phyloP scores from a whole-genome alignment of 2,888 invertebrate species.

The Drosophila setosimentum region DNA sequence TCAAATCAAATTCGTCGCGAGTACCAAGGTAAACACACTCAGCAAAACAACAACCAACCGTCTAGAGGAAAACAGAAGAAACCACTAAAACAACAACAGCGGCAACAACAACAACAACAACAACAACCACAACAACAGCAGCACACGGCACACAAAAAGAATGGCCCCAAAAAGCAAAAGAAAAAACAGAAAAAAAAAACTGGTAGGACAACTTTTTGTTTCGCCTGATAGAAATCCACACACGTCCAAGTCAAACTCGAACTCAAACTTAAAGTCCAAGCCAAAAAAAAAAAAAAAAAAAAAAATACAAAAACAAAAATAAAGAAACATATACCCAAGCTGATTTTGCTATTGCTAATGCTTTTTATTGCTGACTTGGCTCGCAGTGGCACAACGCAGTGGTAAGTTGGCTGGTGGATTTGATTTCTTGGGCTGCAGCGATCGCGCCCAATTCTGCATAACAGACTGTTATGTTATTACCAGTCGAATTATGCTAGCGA shows the following conservation, averaged over 20 bases:
- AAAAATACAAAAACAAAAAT: constrained; percentile 14
- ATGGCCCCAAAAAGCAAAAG: constrained; percentile 66
- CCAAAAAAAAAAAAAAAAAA: constrained; percentile 25
- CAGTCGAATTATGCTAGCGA: constrained; percentile 39
- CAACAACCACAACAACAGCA: constrained; percentile 26
- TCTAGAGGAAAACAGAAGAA: constrained; percentile 35
- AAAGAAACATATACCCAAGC: constrained; percentile 31
- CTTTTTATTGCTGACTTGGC: constrained; percentile 45
- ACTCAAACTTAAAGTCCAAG: constrained; percentile 41
- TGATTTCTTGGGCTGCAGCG: constrained; percentile 17
- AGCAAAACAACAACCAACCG: constrained; percentile 15
- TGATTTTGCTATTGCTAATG: constrained; percentile 56
- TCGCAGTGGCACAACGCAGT: constrained; percentile 3
- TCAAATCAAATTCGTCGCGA: constrained; percentile 61
- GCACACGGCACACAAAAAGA: constrained; percentile 52
- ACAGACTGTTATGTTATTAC: constrained; percentile 58
- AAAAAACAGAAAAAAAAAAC: constrained; percentile 63
- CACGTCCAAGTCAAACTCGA: constrained; percentile 56
- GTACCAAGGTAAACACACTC: constrained; percentile 53
- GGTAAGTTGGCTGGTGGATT: constrained; percentile 1
- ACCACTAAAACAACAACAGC: constrained; percentile 26
- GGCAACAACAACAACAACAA: constrained; percentile 8
- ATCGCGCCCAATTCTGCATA: constrained; percentile 59
- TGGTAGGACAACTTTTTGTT: constrained; percentile 81
- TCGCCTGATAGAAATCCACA: constrained; percentile 71